Percentiles rank a stretch among this genome's conserved stretches.
phyloP scores from a whole-genome alignment of 2,888 invertebrate species.

The Clusia tigrina region DNA sequence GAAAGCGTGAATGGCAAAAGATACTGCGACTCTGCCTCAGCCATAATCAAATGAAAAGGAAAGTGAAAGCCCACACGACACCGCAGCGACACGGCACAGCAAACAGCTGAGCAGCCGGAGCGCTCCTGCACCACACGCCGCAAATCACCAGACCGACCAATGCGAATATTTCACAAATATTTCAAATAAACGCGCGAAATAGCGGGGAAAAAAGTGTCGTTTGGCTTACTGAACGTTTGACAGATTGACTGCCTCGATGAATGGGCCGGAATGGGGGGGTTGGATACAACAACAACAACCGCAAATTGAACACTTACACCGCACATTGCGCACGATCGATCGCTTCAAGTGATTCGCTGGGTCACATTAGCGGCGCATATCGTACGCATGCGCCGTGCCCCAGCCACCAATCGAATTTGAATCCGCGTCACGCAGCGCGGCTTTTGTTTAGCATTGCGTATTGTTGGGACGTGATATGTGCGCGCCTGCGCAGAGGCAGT shows the following conservation, averaged over 20 bases:
- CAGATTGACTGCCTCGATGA: not conserved
- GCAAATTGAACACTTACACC: not conserved
- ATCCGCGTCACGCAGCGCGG: constrained; percentile 4
- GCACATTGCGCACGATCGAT: not conserved
- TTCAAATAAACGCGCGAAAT: not conserved
- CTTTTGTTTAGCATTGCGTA: not conserved
- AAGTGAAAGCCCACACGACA: constrained; percentile 3
- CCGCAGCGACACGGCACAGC: not conserved
- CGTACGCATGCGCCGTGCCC: not conserved
- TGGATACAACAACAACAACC: not conserved
- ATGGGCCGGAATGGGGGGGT: not conserved
- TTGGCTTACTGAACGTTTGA: constrained; percentile 1
- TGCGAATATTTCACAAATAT: too few relatives aligned
- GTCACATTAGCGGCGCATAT: constrained; percentile 1
- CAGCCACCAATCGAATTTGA: not conserved
- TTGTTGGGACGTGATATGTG: not conserved
- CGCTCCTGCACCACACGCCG: not conserved
- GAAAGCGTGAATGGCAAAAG: not conserved
- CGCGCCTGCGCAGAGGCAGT: not conserved
- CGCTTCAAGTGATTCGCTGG: not conserved
- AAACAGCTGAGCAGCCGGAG: not conserved
- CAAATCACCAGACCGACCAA: not conserved
- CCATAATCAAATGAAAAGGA: constrained; percentile 3
- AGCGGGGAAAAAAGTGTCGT: not conserved
- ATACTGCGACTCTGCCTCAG: not conserved